Evolutionary conservation across 2,888 invertebrate genomes (phyloP).

Genomic region (Ichneumoninae sp.): DNA sequence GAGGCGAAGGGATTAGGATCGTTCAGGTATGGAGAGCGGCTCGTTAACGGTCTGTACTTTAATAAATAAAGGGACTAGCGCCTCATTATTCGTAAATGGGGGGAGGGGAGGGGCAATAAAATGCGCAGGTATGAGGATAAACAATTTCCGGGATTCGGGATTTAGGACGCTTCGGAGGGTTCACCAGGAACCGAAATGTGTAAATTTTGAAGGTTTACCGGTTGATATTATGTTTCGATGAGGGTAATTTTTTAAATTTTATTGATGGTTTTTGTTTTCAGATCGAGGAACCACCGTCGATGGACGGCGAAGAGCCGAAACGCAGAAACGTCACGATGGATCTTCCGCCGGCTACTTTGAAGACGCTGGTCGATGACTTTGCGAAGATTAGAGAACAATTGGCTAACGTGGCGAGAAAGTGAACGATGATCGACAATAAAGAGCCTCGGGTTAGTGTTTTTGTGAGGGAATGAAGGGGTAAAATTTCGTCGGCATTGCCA

Average conservation of each 20-base stretch:
- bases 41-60: background rate
- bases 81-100: background rate
- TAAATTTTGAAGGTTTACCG: background rate
- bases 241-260: background rate
- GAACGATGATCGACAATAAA: conserved; percentile 5
- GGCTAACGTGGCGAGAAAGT: conserved; percentile 69
- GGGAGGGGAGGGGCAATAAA: background rate
- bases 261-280: conserved; percentile 49
- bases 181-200: background rate
- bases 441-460: background rate
- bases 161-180: background rate
- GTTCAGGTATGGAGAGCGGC: background rate
- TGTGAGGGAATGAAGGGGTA: background rate
- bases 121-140: background rate
- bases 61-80: background rate
- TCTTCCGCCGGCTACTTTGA: conserved; percentile 69
- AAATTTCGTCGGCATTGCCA: background rate
- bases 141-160: background rate
- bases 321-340: conserved; percentile 67
- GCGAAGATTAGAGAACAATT: conserved; percentile 71
- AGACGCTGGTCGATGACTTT: conserved; percentile 70
- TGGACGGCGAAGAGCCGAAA: conserved; percentile 60
- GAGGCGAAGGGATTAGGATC: background rate
- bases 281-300: conserved; percentile 68
- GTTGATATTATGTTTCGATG: background rate